Percentiles rank a stretch among this genome's conserved stretches.
Conservation (phyloP, 2,888 invertebrate genomes). For the Aradus depressus region DNA sequence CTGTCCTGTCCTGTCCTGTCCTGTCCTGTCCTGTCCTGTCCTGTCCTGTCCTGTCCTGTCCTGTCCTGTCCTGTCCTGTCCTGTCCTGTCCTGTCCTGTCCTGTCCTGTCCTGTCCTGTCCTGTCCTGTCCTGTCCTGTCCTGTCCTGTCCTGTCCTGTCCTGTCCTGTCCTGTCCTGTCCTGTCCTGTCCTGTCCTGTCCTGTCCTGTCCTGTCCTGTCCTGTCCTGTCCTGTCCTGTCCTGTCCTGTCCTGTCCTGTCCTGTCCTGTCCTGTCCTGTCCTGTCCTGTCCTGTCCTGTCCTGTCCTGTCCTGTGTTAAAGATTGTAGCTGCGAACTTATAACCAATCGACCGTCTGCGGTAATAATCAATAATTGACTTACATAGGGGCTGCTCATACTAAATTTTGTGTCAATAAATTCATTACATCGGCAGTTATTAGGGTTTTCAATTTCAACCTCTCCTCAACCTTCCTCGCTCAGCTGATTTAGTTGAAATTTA, state of each 20-base stretch:
- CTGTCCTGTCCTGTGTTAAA: no score
- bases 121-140: constrained; percentile 5
- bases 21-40: constrained; percentile 3
- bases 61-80: constrained; percentile 1
- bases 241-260: constrained; percentile 8
- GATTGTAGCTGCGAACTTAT: no score
- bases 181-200: constrained; percentile 6
- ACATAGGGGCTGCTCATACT: no score
- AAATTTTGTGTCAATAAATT: no score
- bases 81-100: constrained; percentile 1
- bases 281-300: constrained; percentile 5
- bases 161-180: constrained; percentile 6
- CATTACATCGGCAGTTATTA: no score
- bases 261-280: constrained; percentile 4
- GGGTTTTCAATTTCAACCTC: no score
- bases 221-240: constrained; percentile 6
- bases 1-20: constrained; percentile 2
- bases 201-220: constrained; percentile 8
- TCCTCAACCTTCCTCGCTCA: no score
- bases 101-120: constrained; percentile 4
- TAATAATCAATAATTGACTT: no score
- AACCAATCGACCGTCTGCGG: no score
- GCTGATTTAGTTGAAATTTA: no score
- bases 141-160: constrained; percentile 2
- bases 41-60: constrained; percentile 5